Base-by-base conservation (phyloP, 2,888 invertebrate species). In the Eupithecia exiguata region DNA sequence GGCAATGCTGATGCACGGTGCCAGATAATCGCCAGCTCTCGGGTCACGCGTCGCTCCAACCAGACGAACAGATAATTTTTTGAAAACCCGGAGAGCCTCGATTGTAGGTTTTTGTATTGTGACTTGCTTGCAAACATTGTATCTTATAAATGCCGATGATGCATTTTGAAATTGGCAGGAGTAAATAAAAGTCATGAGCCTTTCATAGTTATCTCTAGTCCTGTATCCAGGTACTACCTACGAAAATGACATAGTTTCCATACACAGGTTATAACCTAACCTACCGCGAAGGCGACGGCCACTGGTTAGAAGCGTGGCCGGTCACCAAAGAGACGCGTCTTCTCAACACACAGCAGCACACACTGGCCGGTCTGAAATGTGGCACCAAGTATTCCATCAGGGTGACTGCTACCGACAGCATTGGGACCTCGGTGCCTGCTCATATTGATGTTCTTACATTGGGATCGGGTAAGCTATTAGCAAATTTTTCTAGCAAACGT, bases 311-410 rank as follows among this genome's bases (percentile, higher is more conserved):
- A 95, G 96, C 97, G 84, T 96, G 92, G 96, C 95, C 88, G 83
- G 95, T 84, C 87, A 95, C 87, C 88, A 95, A 82, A 91, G 96
- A 84, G 93, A 96, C 81, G 87, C 95, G 83, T n/a, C 89, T 90
- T 68, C 92, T 95, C 92, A 97, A 93, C 0, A 79, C 90, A 0
- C 92, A 85, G 95, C 96, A 91, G 91, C 95, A 97, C 95, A 82
- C 95, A 0, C 79, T 98, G 25, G 95, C 96, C 18, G 96, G 96
- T 1, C 94, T 98, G 7, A 96, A 96, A 83, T 98, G 98, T 88
- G 98, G 98, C 14, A 97, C 97, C 35, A 95, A 96, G 78, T 98
- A 98, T 87, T 96, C 97, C 74, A 95, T 98, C 72, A 95, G 97
- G 86, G 95, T 98, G 78, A 96, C 97, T 2, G 97, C 98, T 1